Conservation (phyloP, 2,888 invertebrate genomes). For the Strigamia maritima region DNA sequence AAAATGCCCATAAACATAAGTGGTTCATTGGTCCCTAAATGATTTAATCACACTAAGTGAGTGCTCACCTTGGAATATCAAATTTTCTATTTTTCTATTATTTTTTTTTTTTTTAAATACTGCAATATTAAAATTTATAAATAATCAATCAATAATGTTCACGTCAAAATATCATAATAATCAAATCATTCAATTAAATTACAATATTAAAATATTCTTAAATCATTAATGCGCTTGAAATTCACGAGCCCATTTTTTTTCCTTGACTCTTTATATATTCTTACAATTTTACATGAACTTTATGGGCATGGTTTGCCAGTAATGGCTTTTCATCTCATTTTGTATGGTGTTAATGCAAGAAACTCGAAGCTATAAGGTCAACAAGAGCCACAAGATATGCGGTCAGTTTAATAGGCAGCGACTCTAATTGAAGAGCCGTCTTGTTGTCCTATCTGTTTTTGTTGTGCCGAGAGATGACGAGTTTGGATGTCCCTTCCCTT, state of each 20-base stretch:
- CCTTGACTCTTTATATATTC: background rate
- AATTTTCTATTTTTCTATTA: no score
- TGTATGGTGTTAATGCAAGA: slow-evolving; percentile 12
- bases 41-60: background rate
- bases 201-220: no score
- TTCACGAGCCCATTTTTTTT: no score
- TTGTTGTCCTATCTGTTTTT: slow-evolving; percentile 30
- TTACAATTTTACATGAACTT: background rate
- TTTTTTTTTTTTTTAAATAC: no score
- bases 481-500: background rate
- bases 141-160: no score
- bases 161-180: no score
- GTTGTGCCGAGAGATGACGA: slow-evolving; percentile 30
- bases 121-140: no score
- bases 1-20: background rate
- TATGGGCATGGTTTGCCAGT: background rate
- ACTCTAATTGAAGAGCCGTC: slow-evolving; percentile 32
- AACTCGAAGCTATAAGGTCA: slow-evolving; percentile 24
- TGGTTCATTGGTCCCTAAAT: background rate
- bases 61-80: no score
- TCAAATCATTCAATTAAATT: no score
- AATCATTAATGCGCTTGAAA: no score
- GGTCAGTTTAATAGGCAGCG: slow-evolving; percentile 31
- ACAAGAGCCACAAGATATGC: slow-evolving; percentile 8
- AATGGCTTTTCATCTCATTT: background rate